Conservation (phyloP, 2,797 vertebrate species). For the Dromococcyx pavoninus region DNA sequence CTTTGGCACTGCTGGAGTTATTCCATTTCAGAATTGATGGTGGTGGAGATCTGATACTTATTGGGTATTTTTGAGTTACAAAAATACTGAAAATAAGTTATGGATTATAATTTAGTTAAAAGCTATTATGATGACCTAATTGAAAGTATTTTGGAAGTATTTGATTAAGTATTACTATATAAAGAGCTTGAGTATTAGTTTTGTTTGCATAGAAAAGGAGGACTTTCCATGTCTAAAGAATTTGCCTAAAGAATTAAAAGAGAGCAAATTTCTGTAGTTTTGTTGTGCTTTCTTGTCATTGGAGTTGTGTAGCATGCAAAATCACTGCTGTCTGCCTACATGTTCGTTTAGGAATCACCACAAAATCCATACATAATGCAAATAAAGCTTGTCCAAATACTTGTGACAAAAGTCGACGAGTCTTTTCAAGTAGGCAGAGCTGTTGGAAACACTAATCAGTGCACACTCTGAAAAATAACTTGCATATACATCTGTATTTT, state of each 20-base stretch:
- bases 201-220: not conserved
- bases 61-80: not conserved
- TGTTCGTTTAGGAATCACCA: not conserved
- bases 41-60: not conserved
- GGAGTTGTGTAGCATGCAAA: not conserved
- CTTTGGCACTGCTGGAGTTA: not conserved
- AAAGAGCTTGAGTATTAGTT: not conserved
- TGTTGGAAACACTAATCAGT: not conserved
- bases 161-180: not conserved
- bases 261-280: not conserved
- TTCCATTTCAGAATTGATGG: not conserved
- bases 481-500: not conserved
- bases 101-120: not conserved
- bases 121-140: not conserved
- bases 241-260: not conserved
- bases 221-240: not conserved
- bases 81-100: not conserved
- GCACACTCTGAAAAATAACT: not conserved
- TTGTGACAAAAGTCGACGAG: not conserved
- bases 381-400: not conserved
- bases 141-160: not conserved
- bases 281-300: not conserved
- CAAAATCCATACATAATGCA: not conserved
- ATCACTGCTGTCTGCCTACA: not conserved
- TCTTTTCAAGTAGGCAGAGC: not conserved